phyloP scores from a whole-genome alignment of 2,113 vertebrate genomes.

The Aleadryas rufinucha region DNA sequence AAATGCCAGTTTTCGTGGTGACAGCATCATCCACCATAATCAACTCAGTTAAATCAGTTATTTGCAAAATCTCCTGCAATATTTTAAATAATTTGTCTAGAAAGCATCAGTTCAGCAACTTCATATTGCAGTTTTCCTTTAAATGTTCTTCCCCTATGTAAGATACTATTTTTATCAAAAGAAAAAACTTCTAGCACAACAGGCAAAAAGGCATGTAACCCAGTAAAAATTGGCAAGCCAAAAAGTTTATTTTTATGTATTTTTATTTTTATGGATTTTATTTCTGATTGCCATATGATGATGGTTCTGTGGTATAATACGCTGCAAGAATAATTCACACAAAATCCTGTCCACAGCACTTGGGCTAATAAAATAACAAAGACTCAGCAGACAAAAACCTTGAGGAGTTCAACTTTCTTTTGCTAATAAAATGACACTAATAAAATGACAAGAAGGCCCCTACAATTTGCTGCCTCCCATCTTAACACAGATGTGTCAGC shows the following conservation, averaged over 20 bases:
- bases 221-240: conserved; percentile 66
- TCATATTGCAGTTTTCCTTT: conserved; percentile 42
- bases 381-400: conserved; percentile 9
- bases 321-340: neutral
- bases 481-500: neutral
- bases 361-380: conserved; percentile 23
- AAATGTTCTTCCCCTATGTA: conserved; percentile 1
- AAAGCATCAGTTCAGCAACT: neutral
- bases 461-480: neutral
- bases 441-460: neutral
- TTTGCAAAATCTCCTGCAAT: conserved; percentile 15
- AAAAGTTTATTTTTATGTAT: conserved; percentile 40
- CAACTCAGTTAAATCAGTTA: neutral
- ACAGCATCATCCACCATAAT: neutral
- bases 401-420: conserved; percentile 3
- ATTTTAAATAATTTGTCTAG: neutral
- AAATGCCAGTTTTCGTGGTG: neutral
- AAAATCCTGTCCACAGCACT: conserved; percentile 11
- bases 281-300: conserved; percentile 49
- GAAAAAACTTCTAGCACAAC: conserved; percentile 1
- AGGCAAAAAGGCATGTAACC: conserved; percentile 14
- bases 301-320: conserved; percentile 19
- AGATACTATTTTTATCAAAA: neutral
- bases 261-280: conserved; percentile 28
- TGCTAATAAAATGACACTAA: neutral